Evolutionary conservation across 2,113 vertebrate genomes (phyloP), one percentile per base, ranked within the genome.

Genomic region (Rhineura floridana): DNA sequence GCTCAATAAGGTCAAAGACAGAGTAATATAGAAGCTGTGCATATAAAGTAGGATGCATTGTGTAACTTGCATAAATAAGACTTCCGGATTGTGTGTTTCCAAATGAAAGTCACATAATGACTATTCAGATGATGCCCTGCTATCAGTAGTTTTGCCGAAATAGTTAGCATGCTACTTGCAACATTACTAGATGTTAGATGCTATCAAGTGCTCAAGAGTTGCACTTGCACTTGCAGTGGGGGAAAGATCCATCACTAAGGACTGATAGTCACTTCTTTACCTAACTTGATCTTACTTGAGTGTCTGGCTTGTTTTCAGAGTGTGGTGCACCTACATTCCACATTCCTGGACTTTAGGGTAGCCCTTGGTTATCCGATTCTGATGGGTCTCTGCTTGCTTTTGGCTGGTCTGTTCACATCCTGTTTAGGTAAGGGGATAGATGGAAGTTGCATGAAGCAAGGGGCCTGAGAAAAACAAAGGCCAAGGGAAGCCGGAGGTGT

Each of bases 1-100:
- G 23, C 81, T 70, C 81, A 50, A 36, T 83, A 83, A 83, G 44
- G 81, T 83, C 46, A 46, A 83, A 83, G 52, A 28, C 19, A 55
- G 67, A 83, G 44, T 36, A 36, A 33, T 72, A 42, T 83, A 2
- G 62, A 48, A 42, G 59, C 63, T 46, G 21, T 84, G 67, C 67
- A 72, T 84, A 28, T 84, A 72, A 70, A 72, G 33, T 6, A 36
- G 23, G 67, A 72, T 84, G 67, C n/a, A 50, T 72, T 52, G 67
- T 46, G 28, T 72, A 84, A 72, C 33, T 25, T 39, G 67, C 46
- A 52, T 25, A 72, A 84, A 48, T 84, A 52, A 72, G 72, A 36
- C 52, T 70, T 52, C 30, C n/a, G 28, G 50, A 23, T 83, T 50
- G 4, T 70, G 67, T 17, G 65, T 72, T 84, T 72, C 21, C 46